A percentile compares a stretch with the other conserved stretches of the same genome.
phyloP scores from a whole-genome alignment of 1,140 invertebrate genomes.

The Melipona quadrifasciata region DNA sequence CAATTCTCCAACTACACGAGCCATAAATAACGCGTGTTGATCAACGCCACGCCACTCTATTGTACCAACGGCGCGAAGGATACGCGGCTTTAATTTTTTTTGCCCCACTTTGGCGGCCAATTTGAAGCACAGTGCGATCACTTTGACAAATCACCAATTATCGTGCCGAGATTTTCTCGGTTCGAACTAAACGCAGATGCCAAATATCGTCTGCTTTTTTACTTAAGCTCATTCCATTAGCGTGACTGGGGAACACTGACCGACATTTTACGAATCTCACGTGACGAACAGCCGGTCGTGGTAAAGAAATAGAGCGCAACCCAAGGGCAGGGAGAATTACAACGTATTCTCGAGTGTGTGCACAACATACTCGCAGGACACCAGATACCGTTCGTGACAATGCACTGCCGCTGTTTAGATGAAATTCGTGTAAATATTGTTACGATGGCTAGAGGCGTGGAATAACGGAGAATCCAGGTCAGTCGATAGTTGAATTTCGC shows the following conservation, averaged over 20 bases:
- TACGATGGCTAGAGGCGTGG: background rate
- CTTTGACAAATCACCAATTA: background rate
- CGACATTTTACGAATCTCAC: slow-evolving; percentile 16
- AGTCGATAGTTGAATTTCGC: slow-evolving; percentile 69
- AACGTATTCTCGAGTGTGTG: background rate
- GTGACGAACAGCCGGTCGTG: slow-evolving; percentile 34
- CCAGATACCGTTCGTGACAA: slow-evolving; percentile 39
- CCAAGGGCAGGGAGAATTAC: background rate
- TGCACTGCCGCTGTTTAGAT: slow-evolving; percentile 58
- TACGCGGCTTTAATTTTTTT: background rate
- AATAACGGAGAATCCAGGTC: slow-evolving; percentile 69
- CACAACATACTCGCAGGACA: slow-evolving; percentile 33
- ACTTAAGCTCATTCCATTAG: background rate
- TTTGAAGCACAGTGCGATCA: background rate
- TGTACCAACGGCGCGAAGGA: background rate
- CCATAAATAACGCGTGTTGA: slow-evolving; percentile 52
- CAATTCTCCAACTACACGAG: slow-evolving; percentile 47
- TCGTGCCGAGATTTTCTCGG: background rate
- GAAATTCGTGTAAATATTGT: slow-evolving; percentile 66
- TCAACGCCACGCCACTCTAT: background rate
- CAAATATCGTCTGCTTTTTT: background rate
- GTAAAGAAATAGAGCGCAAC: slow-evolving; percentile 49
- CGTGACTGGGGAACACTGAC: background rate
- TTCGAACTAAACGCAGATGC: background rate
- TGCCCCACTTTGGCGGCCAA: background rate